Percentiles rank a stretch among this genome's conserved stretches.
Conservation (phyloP, 2,888 invertebrate genomes). For the Ophion costatus region DNA sequence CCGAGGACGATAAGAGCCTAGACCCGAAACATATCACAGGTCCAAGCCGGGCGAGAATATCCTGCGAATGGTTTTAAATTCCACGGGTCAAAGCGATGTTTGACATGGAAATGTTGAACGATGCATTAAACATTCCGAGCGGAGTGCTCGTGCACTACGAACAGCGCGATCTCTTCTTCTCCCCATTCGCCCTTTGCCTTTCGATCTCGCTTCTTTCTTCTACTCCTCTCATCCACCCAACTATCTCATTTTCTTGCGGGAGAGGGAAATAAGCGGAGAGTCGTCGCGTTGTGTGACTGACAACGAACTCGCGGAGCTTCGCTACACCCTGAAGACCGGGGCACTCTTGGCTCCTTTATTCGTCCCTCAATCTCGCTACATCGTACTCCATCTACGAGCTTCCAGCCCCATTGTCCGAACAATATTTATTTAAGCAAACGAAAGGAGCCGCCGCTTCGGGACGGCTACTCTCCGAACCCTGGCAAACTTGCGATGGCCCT, state of each 20-base stretch:
- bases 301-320: slow-evolving; percentile 18
- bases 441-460: slow-evolving; percentile 70
- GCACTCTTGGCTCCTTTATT: slow-evolving; percentile 53
- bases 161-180: slow-evolving; percentile 12
- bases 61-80: slow-evolving; percentile 80
- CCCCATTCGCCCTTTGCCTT: slow-evolving; percentile 31
- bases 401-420: slow-evolving; percentile 75
- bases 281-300: slow-evolving; percentile 37
- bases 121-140: slow-evolving; percentile 83
- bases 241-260: slow-evolving; percentile 59
- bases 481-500: slow-evolving; percentile 54
- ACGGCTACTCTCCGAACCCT: slow-evolving; percentile 33
- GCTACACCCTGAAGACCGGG: slow-evolving; percentile 26
- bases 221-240: slow-evolving; percentile 62
- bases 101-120: slow-evolving; percentile 83
- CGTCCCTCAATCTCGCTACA: slow-evolving; percentile 43
- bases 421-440: slow-evolving; percentile 83
- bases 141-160: slow-evolving; percentile 70
- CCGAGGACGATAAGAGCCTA: not conserved
- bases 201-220: slow-evolving; percentile 61
- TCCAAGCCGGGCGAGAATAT: slow-evolving; percentile 30
- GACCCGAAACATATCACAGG: slow-evolving; percentile 30
- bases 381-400: slow-evolving; percentile 32
- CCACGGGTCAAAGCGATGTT: slow-evolving; percentile 83
- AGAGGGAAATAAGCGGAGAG: slow-evolving; percentile 42